phyloP scores from a whole-genome alignment of 2,113 vertebrate species.

The Nanorana parkeri region DNA sequence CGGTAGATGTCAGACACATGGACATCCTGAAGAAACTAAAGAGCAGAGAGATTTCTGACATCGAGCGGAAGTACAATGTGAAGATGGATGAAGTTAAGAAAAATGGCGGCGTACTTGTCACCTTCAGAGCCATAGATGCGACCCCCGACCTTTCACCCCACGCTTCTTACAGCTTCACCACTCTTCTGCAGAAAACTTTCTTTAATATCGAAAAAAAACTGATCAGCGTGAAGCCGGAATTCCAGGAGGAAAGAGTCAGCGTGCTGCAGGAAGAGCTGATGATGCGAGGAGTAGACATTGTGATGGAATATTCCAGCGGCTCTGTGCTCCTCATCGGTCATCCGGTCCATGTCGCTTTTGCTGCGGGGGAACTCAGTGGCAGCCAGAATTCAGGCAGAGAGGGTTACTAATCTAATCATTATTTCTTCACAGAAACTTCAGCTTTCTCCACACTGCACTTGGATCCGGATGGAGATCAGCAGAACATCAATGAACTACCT shows the following conservation, averaged over 20 bases:
- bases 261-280: constrained; percentile 31
- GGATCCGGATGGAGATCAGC: no score
- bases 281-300: constrained; percentile 47
- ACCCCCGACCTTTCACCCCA: no score
- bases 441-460: no score
- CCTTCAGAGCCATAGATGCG: no score
- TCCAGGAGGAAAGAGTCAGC: constrained; percentile 9
- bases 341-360: constrained; percentile 31
- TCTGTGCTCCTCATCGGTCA: constrained; percentile 58
- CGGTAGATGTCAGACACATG: constrained; percentile 60
- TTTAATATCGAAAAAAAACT: no score
- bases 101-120: rapidly evolving
- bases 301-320: background rate
- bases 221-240: constrained; percentile 44
- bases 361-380: constrained; percentile 19
- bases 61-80: constrained; percentile 63
- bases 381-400: rapidly evolving
- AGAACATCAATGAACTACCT: no score
- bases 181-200: no score
- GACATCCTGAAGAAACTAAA: constrained; percentile 62
- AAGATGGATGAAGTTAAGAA: background rate
- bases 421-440: no score
- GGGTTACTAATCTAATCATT: no score
- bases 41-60: constrained; percentile 60
- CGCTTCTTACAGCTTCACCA: no score